A percentile compares a stretch with the other conserved stretches of the same genome.
Conservation (phyloP, 2,113 vertebrate species). For the Parus major region DNA sequence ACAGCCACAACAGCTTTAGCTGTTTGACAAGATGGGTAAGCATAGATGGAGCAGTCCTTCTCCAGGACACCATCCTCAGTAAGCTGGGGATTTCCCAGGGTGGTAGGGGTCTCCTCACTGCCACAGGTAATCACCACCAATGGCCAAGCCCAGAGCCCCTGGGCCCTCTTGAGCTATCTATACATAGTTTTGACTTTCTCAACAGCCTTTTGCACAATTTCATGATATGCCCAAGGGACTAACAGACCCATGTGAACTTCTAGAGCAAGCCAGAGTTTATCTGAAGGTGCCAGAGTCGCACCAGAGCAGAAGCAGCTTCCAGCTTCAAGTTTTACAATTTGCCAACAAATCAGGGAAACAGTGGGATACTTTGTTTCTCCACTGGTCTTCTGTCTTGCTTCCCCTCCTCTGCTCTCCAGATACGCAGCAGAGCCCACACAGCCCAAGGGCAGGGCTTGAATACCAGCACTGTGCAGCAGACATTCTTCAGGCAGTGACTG, state of each 20-base stretch:
- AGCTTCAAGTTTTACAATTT: not conserved
- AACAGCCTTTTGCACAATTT: not conserved
- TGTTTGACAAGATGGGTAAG: not conserved
- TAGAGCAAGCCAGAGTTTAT: not conserved
- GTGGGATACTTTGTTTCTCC: not conserved
- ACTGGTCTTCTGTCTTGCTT: not conserved
- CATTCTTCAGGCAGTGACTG: not conserved
- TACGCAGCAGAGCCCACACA: not conserved
- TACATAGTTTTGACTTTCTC: not conserved
- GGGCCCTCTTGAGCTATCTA: not conserved
- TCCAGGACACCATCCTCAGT: not conserved
- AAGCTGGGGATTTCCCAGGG: not conserved
- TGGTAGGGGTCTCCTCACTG: not conserved
- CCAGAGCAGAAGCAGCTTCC: not conserved
- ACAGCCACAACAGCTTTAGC: not conserved
- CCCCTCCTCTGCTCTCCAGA: not conserved
- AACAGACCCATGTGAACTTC: not conserved
- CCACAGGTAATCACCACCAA: accelerated
- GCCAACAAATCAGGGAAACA: not conserved
- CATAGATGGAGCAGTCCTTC: not conserved
- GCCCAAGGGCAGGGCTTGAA: not conserved
- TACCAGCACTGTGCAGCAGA: not conserved
- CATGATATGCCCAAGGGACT: not conserved
- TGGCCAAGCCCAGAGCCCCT: not conserved
- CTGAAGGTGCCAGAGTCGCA: not conserved